Evolutionary conservation across 2,888 invertebrate genomes (phyloP), one percentile per base, ranked within the genome.

Genomic region (Serrognathus titanus): DNA sequence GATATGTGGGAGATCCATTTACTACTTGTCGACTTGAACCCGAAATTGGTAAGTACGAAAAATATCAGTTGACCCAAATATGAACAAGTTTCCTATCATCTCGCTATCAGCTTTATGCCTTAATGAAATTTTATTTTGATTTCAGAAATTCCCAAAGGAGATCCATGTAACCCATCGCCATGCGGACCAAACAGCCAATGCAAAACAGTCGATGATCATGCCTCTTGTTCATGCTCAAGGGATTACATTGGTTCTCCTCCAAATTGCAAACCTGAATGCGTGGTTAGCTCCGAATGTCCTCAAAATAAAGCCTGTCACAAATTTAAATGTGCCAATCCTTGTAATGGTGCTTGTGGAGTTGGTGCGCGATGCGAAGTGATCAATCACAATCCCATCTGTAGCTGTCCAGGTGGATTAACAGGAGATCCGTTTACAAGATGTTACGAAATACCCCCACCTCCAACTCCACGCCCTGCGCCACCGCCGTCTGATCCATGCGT

Each of bases 361-460:
- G 84, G 85, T 67, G 88, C 90, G 2, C 80, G 82, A 63, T 92
- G 91, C 72, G 83, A 83, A 68, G 88, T 89, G 39, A 83, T 87
- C 37, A 89, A 89, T 75, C 90, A 91, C 71, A 87, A 86, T 68
- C 88, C 90, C 1, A 87, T 89, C 67, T 91, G 91, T 71, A 84
- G 82, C 60, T 91, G 91, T 69, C 81, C 83, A 20, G 73, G 80
- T 11, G 85, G 84, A 60, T 85, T 83, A 67, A 85, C 85, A 8
- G 89, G 76, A n/a, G 89, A 91, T 81, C 90, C 91, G 40, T 89
- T 90, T 73, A 79, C 81, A n/a, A 83, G 87, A 76, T 91, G 90
- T 71, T 74, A 71, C 55, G 72, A 74, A 56, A 51, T 71, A 57
- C 72, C 73, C 41, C 67, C 73, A 24, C 70, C 72, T 49, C 70